Percentiles rank a stretch among this genome's conserved stretches.
Evolutionary conservation across 2,797 vertebrate genomes (phyloP).

Genomic region (Syndactyla subalaris): DNA sequence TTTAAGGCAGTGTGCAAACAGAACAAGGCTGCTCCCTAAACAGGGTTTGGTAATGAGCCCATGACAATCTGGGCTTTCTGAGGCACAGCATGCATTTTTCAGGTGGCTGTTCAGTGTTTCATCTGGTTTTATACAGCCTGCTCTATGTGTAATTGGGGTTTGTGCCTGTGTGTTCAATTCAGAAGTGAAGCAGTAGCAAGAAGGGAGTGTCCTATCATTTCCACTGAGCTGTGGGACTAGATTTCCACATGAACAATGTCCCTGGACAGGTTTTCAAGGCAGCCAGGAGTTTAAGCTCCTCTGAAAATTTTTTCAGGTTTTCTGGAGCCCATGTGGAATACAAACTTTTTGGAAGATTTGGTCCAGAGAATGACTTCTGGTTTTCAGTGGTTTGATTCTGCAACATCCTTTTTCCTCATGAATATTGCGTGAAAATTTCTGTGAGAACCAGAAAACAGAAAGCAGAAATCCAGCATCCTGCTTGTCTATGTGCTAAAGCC

Average conservation of each 20-base stretch:
- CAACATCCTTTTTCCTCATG: not conserved
- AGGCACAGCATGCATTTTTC: not conserved
- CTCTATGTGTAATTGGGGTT: not conserved
- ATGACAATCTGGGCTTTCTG: not conserved
- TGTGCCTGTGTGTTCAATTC: not conserved
- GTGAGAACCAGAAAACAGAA: not conserved
- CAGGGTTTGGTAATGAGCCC: not conserved
- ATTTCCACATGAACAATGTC: not conserved
- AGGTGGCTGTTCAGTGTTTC: not conserved
- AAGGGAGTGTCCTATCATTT: not conserved
- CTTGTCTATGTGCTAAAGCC: not conserved
- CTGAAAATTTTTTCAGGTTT: not conserved
- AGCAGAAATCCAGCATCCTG: not conserved
- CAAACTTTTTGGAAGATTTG: not conserved
- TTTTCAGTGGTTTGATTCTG: not conserved
- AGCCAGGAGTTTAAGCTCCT: not conserved
- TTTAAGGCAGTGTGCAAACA: constrained; percentile 25
- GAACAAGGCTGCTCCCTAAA: not conserved
- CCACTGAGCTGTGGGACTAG: not conserved
- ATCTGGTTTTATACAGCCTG: not conserved
- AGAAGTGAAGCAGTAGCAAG: not conserved
- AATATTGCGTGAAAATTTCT: not conserved
- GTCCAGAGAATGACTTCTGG: not conserved
- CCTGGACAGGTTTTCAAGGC: not conserved
- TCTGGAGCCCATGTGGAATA: not conserved